Conservation (phyloP, 1,140 invertebrate species). For the Diabrotica virgifera region DNA sequence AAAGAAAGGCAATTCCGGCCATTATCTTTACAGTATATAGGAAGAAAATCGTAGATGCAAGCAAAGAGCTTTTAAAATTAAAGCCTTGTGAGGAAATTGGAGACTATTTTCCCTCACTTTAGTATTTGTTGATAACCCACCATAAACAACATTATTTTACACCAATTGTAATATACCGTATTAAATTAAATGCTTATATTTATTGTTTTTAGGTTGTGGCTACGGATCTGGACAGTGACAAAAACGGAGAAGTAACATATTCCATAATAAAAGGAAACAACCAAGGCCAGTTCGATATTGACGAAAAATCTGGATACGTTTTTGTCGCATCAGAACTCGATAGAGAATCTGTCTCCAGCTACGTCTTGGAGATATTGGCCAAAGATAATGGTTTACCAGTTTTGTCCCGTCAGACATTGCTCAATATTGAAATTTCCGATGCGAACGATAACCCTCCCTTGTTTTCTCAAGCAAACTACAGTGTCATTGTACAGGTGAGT, state of each 20-base stretch:
- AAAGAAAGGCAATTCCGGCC: too few relatives aligned
- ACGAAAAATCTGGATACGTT: constrained; percentile 75
- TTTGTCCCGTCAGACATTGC: constrained; percentile 67
- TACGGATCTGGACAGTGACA: constrained; percentile 77
- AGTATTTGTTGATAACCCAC: too few relatives aligned
- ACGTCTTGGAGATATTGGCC: constrained; percentile 76
- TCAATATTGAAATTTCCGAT: constrained; percentile 81
- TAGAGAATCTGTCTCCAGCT: constrained; percentile 74
- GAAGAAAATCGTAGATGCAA: too few relatives aligned
- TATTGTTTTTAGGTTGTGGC: constrained; percentile 57
- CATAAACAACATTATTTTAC: constrained; percentile 6
- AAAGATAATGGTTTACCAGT: constrained; percentile 75
- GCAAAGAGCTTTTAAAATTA: too few relatives aligned
- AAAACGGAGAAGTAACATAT: constrained; percentile 76
- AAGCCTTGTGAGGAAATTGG: too few relatives aligned
- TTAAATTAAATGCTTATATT: too few relatives aligned
- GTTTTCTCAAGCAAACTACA: constrained; percentile 76
- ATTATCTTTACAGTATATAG: too few relatives aligned
- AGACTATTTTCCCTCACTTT: too few relatives aligned
- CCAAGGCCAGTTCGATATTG: constrained; percentile 74
- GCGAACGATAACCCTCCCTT: constrained; percentile 87
- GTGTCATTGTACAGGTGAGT: constrained; percentile 67
- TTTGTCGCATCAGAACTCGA: constrained; percentile 73
- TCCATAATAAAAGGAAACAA: constrained; percentile 76
- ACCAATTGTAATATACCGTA: background rate